Percentiles rank a stretch among this genome's conserved stretches.
Conservation (phyloP, 2,888 invertebrate species). For the Phlogophora meticulosa region DNA sequence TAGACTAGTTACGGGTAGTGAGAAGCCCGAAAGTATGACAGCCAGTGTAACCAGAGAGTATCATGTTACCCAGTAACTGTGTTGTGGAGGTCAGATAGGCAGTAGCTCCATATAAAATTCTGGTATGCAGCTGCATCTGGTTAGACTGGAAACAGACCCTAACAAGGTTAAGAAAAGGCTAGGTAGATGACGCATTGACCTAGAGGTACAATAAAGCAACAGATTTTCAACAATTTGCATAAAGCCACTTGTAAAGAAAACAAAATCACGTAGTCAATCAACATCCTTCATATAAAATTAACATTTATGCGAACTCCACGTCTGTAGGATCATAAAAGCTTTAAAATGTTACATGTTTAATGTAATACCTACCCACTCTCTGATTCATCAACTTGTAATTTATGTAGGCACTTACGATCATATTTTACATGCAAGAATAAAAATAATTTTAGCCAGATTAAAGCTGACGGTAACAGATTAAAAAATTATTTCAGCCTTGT, state of each 20-base stretch:
- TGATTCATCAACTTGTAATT: constrained; percentile 31
- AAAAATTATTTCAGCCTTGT: too few species aligned
- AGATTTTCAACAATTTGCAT: constrained; percentile 14
- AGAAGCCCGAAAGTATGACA: too few species aligned
- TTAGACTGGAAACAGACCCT: too few species aligned
- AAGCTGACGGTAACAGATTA: constrained; percentile 6
- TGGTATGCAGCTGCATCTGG: too few species aligned
- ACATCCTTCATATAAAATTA: constrained; percentile 3
- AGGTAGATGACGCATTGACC: too few species aligned
- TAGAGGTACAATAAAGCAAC: background rate
- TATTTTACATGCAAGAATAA: background rate
- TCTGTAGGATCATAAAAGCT: constrained; percentile 7
- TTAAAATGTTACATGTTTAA: constrained; percentile 35
- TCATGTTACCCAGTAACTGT: too few species aligned
- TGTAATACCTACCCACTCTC: constrained; percentile 10
- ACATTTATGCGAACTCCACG: background rate
- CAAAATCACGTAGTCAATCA: constrained; percentile 8
- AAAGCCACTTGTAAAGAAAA: background rate
- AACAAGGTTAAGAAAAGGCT: too few species aligned
- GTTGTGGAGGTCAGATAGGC: too few species aligned
- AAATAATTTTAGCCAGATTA: constrained; percentile 16
- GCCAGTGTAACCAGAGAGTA: too few species aligned
- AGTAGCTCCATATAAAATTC: too few species aligned
- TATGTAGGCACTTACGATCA: constrained; percentile 23
- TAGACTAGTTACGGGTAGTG: too few species aligned